A percentile compares a stretch with the other conserved stretches of the same genome.
phyloP scores from a whole-genome alignment of 2,888 invertebrate species.

The Tuberolachnus salignus region DNA sequence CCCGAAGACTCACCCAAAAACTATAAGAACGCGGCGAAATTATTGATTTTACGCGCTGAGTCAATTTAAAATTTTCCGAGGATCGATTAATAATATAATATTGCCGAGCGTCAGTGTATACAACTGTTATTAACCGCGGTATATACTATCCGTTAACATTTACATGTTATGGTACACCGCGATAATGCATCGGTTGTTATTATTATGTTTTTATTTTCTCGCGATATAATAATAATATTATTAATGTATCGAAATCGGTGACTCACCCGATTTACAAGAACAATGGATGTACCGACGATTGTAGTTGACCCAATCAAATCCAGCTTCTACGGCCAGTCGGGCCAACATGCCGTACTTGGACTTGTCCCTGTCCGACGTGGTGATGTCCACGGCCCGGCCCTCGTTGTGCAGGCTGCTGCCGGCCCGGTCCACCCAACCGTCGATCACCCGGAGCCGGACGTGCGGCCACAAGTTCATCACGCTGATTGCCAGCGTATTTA shows the following conservation, averaged over 20 bases:
- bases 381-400: slow-evolving; percentile 94
- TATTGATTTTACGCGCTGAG: too few species aligned
- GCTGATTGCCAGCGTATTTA: slow-evolving; percentile 91
- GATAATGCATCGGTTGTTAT: too few species aligned
- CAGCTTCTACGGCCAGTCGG: slow-evolving; percentile 91
- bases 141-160: too few species aligned
- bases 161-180: too few species aligned
- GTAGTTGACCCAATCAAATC: slow-evolving; percentile 98
- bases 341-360: slow-evolving; percentile 96
- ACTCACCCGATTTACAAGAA: slow-evolving; percentile 94
- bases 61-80: too few species aligned
- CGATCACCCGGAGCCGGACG: slow-evolving; percentile 88
- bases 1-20: too few species aligned
- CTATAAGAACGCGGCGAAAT: too few species aligned
- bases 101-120: too few species aligned
- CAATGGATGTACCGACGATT: slow-evolving; percentile 95
- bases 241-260: neutral
- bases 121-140: too few species aligned
- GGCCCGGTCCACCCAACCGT: slow-evolving; percentile 96
- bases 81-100: too few species aligned
- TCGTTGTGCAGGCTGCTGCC: slow-evolving; percentile 92
- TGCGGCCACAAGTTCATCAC: slow-evolving; percentile 99
- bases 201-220: too few species aligned
- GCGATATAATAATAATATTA: too few species aligned
- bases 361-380: slow-evolving; percentile 90